Conservation (phyloP, 2,888 invertebrate species). For the Chydorus sphaericus region DNA sequence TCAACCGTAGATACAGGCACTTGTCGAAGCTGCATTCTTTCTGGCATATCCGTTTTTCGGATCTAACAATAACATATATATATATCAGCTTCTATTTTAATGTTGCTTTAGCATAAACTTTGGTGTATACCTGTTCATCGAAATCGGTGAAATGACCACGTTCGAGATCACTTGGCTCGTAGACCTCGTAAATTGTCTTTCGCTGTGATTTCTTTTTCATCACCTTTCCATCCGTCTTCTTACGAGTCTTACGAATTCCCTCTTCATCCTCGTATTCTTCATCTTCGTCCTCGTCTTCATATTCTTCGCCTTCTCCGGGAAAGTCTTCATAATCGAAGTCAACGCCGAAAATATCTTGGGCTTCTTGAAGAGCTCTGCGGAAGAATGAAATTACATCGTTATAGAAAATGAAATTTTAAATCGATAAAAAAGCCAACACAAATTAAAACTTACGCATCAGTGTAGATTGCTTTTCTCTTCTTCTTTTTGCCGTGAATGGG, state of each 20-base stretch:
- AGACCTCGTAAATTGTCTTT: slow-evolving; percentile 82
- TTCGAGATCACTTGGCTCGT: slow-evolving; percentile 94
- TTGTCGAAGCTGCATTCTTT: slow-evolving; percentile 79
- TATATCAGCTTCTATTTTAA: too few relatives aligned
- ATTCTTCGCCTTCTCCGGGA: slow-evolving; percentile 71
- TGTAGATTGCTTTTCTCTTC: slow-evolving; percentile 64
- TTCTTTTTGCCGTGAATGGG: slow-evolving; percentile 69
- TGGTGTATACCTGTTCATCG: slow-evolving; percentile 4
- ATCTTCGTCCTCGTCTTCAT: slow-evolving; percentile 69
- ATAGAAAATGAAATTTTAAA: neutral
- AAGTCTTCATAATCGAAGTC: slow-evolving; percentile 92
- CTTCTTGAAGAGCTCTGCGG: slow-evolving; percentile 75
- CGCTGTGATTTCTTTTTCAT: slow-evolving; percentile 51
- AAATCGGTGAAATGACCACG: slow-evolving; percentile 83
- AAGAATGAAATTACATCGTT: too few relatives aligned
- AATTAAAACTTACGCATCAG: slow-evolving; percentile 56
- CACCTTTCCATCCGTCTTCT: slow-evolving; percentile 12
- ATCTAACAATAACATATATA: slow-evolving; percentile 36
- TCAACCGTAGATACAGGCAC: slow-evolving; percentile 69
- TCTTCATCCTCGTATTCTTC: slow-evolving; percentile 60
- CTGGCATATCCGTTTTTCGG: slow-evolving; percentile 73
- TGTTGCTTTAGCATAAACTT: too few relatives aligned
- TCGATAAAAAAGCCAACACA: slow-evolving; percentile 14
- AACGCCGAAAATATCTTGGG: slow-evolving; percentile 98
- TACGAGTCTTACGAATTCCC: slow-evolving; percentile 36